Base-by-base conservation (phyloP, 1,140 invertebrate genomes). In the Drosophila kepulauana region DNA sequence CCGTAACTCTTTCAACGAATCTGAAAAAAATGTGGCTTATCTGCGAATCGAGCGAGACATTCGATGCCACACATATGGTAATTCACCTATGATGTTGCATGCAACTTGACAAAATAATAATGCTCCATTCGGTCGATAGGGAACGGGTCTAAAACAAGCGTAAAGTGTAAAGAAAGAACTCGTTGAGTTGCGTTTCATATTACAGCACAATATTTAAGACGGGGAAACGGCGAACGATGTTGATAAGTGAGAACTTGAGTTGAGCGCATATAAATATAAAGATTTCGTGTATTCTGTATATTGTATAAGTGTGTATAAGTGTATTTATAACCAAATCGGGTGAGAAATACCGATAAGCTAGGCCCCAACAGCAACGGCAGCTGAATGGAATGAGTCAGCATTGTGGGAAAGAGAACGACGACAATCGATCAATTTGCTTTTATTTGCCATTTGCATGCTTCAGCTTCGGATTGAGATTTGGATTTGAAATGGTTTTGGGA, bases 391-490 rank as follows among this genome's bases (percentile, higher is more conserved):
- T 86, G 82, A 86, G 64, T 86, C 82, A 86, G 82, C 84, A 28
- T 75, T 78, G 78, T 45, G 78, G 15, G 68, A 76, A 65, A 79
- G 67, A 81, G 79, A 79, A 46, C 43, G 46, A 59, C 46, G 63
- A 71, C 52, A 63, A 71, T 82, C 82, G 84, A 86, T 86, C 82
- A 86, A 86, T 88, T 87, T 81, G 82, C 79, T 45, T 87, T 85
- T 82, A 87, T 87, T 87, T 76, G 82, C 65, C 75, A 82, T 86
- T 86, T 87, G 84, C 84, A 88, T 86, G 75, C 63, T 46, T 5
- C 49, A 28, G 16, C 16, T 8, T 30, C 8, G n/a, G 30, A 49
- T 62, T 54, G 5, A 7, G 62, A 79, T 49, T 64, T 16, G 78
- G 46, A 62, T 57, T 54, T 13, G 7, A 46, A 74, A 66, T 74